phyloP scores from a whole-genome alignment of 1,140 invertebrate genomes.

The Atta texana region DNA sequence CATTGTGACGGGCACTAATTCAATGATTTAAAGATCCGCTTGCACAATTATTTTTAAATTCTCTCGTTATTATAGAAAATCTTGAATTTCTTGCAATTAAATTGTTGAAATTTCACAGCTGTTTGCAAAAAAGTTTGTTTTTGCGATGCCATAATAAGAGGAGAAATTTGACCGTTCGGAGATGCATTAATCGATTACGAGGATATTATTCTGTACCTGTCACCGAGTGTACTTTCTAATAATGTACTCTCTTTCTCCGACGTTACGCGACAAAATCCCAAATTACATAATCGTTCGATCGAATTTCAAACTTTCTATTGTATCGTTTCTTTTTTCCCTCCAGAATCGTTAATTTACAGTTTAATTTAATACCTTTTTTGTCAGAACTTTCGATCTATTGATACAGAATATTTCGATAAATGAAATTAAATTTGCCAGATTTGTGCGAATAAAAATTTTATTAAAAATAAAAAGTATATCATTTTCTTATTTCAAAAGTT shows the following conservation, averaged over 20 bases:
- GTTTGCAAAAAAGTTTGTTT: slow-evolving; percentile 4
- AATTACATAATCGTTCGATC: slow-evolving; percentile 40
- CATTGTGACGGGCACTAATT: not conserved
- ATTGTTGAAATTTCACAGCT: not conserved
- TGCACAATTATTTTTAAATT: not conserved
- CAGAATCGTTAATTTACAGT: slow-evolving; percentile 12
- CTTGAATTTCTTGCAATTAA: not conserved
- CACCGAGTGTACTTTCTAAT: slow-evolving; percentile 47
- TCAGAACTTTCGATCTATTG: not conserved
- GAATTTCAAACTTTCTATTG: slow-evolving; percentile 36
- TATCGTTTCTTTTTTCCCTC: not conserved
- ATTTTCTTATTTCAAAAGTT: too few species aligned
- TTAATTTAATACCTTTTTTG: slow-evolving; percentile 22
- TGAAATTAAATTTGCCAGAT: not conserved
- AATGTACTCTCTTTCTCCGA: slow-evolving; percentile 20
- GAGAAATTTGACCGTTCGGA: slow-evolving; percentile 1
- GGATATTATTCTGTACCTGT: slow-evolving; percentile 33
- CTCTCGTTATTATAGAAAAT: not conserved
- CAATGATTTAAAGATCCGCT: not conserved
- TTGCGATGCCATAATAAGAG: not conserved
- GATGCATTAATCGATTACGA: slow-evolving; percentile 25
- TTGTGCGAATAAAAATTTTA: not conserved
- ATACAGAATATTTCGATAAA: too few species aligned
- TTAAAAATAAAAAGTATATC: not conserved
- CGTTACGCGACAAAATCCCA: slow-evolving; percentile 41